These are phyloP conservation scores for Epirrhoe tristata DNA, from an alignment of 2,888 invertebrate genomes.

Conservation along the genomic window DNA sequence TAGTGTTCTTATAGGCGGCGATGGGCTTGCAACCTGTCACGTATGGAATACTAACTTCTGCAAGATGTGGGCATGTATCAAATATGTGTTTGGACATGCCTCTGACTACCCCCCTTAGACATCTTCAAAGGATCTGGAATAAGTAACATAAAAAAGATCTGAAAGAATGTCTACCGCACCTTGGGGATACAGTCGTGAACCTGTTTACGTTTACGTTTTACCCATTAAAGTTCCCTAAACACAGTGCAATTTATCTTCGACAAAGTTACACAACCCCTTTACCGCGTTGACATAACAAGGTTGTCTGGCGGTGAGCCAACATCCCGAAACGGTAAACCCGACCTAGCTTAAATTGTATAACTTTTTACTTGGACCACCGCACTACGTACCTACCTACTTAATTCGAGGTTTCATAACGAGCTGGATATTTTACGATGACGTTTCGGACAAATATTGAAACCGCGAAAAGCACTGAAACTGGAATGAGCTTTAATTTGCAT, in stretches of 20 bases:
- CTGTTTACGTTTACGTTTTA: too few relatives aligned
- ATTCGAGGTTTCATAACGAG: slow-evolving; percentile 51
- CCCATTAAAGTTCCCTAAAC: not conserved
- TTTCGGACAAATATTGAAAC: slow-evolving; percentile 40
- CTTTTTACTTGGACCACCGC: slow-evolving; percentile 33
- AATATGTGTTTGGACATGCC: too few relatives aligned
- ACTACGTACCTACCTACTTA: slow-evolving; percentile 48
- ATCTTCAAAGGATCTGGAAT: too few relatives aligned
- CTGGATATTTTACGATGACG: slow-evolving; percentile 48
- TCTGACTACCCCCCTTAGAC: too few relatives aligned
- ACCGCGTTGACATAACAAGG: slow-evolving; percentile 26
- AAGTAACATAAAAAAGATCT: too few relatives aligned
- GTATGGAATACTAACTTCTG: too few relatives aligned
- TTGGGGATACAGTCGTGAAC: too few relatives aligned
- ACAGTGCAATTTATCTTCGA: not conserved
- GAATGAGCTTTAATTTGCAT: slow-evolving; percentile 24
- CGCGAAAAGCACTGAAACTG: slow-evolving; percentile 24
- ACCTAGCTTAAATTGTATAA: slow-evolving; percentile 17
- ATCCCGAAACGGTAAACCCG: slow-evolving; percentile 17
- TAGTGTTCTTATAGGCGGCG: too few relatives aligned
- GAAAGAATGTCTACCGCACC: too few relatives aligned
- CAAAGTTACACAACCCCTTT: slow-evolving; percentile 14
- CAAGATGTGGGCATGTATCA: too few relatives aligned
- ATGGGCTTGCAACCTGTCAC: too few relatives aligned
- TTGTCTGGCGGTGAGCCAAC: slow-evolving; percentile 22